phyloP scores from a whole-genome alignment of 92 coral and sea anemone species.

The Epizoanthus ramosus region DNA sequence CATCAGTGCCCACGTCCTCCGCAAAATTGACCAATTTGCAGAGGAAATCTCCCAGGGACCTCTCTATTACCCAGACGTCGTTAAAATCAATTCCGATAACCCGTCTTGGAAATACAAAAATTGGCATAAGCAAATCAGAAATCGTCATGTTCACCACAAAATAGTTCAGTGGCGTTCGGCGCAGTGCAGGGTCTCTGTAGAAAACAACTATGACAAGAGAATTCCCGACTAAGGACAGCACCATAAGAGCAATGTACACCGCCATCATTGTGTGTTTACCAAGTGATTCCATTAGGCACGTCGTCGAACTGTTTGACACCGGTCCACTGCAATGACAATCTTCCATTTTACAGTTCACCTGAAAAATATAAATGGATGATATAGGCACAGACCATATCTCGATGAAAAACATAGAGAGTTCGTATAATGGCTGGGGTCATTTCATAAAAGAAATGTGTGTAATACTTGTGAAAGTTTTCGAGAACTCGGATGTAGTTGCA shows the following conservation, averaged over 20 bases:
- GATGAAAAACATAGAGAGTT: too few relatives aligned
- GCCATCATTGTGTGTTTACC: neutral
- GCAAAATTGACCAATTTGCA: conserved; percentile 26
- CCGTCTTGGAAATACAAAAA: conserved; percentile 27
- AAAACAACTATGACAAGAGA: conserved; percentile 6
- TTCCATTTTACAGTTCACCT: too few relatives aligned
- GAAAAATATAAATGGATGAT: too few relatives aligned
- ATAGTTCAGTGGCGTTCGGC: conserved; percentile 15
- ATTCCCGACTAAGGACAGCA: conserved; percentile 6
- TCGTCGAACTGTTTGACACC: too few relatives aligned
- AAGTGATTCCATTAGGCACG: too few relatives aligned
- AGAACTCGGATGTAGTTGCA: too few relatives aligned
- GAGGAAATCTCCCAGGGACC: conserved; percentile 18
- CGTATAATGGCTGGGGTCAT: too few relatives aligned
- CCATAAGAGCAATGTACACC: conserved; percentile 1
- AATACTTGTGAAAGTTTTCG: too few relatives aligned
- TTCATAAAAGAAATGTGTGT: too few relatives aligned
- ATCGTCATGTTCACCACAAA: conserved; percentile 12
- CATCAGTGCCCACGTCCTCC: conserved; percentile 10
- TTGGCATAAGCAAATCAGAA: conserved; percentile 15
- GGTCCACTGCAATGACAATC: too few relatives aligned
- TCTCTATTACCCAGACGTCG: conserved; percentile 12
- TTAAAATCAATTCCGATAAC: conserved; percentile 6
- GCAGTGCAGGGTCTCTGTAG: neutral
- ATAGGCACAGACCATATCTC: too few relatives aligned